Evolutionary conservation across 2,888 invertebrate species (phyloP).

Genomic region (Platycheirus albimanus): DNA sequence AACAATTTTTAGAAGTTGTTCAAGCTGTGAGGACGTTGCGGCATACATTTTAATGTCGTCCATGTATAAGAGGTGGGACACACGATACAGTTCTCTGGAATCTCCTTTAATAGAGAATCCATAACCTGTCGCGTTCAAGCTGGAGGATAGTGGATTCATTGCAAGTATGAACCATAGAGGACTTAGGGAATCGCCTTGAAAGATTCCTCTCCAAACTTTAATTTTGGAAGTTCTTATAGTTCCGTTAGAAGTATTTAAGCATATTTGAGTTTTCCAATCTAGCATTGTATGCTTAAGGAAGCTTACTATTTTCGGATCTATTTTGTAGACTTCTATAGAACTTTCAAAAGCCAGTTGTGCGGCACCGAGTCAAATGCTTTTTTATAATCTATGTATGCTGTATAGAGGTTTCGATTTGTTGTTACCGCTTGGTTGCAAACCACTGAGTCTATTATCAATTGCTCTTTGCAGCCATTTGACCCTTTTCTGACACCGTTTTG

Average conservation of each 20-base stretch:
- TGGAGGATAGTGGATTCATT: background rate
- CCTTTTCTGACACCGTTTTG: slow-evolving; percentile 11
- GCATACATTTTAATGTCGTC: slow-evolving; percentile 1
- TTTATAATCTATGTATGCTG: slow-evolving; percentile 3
- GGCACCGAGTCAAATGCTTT: slow-evolving; percentile 8
- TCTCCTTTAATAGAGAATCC: background rate
- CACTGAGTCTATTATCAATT: slow-evolving; percentile 12
- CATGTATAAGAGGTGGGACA: background rate
- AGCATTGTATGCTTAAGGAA: background rate
- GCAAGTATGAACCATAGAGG: background rate
- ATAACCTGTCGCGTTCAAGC: background rate
- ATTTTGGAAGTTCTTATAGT: background rate
- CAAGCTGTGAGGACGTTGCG: background rate
- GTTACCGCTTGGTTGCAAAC: background rate
- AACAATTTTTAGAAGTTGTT: background rate
- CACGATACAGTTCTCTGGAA: background rate
- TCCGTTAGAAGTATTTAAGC: background rate
- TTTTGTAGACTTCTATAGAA: background rate
- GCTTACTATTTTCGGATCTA: background rate
- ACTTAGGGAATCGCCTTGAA: background rate
- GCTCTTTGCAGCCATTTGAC: slow-evolving; percentile 2
- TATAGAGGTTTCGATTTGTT: background rate
- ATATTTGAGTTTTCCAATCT: slow-evolving; percentile 1
- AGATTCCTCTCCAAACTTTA: background rate
- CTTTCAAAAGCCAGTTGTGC: slow-evolving; percentile 1